Evolutionary conservation across 35 echinoderm and acorn worm genomes (phyloP).

Genomic region (Ophiothrix spiculata): DNA sequence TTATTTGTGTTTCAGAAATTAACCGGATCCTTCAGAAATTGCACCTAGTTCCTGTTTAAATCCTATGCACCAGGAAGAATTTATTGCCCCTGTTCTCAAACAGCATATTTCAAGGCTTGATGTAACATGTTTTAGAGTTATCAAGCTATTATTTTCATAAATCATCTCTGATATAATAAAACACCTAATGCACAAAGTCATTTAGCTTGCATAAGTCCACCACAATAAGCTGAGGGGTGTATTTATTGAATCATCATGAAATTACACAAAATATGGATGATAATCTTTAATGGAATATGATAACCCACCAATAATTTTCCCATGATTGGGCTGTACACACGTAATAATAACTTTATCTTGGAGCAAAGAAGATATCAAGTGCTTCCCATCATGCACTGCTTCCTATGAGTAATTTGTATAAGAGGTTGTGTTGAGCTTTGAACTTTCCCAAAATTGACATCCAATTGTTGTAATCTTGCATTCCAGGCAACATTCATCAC

Average conservation of each 20-base stretch:
- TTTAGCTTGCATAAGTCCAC: neutral
- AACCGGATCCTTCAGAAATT: too few species aligned
- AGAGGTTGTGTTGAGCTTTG: neutral
- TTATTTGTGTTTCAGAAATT: too few species aligned
- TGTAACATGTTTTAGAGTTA: too few species aligned
- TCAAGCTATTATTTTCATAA: too few species aligned
- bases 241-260: neutral
- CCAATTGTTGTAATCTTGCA: neutral
- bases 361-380: neutral
- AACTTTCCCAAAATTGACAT: neutral
- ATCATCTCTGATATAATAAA: too few species aligned
- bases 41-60: too few species aligned
- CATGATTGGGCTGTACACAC: neutral
- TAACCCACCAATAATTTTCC: neutral
- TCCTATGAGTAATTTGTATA: too few species aligned
- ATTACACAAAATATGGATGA: neutral
- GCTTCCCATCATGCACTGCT: too few species aligned
- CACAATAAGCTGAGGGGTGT: neutral
- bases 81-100: too few species aligned
- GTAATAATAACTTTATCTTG: neutral
- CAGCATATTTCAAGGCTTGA: too few species aligned
- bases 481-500: neutral
- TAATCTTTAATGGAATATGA: neutral
- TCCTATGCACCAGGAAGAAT: too few species aligned
- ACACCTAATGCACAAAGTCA: too few species aligned